Evolutionary conservation across 1,140 invertebrate genomes (phyloP).

Genomic region (Drosophila neocordata): DNA sequence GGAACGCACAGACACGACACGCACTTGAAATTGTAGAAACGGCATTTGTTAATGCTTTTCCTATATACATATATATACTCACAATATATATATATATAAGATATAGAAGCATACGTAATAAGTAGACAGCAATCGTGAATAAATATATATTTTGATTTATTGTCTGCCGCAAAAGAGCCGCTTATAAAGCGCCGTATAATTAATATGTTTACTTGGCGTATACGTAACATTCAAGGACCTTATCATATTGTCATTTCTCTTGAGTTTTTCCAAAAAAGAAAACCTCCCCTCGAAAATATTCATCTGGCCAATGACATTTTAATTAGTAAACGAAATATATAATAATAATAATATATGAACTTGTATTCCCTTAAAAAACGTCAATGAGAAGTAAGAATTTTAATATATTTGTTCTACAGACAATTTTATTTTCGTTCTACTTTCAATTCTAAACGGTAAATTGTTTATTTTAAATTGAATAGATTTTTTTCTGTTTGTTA

Average conservation of each 20-base stretch:
- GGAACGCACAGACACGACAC: conserved; percentile 25
- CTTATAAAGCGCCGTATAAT: conserved; percentile 49
- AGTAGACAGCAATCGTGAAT: conserved; percentile 53
- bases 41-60: conserved; percentile 44
- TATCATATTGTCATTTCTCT: not conserved
- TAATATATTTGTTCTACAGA: too few relatives aligned
- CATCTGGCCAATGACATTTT: not conserved
- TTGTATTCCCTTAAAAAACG: too few relatives aligned
- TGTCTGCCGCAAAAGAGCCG: conserved; percentile 44
- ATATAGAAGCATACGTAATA: not conserved
- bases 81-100: not conserved
- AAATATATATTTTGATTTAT: conserved; percentile 64
- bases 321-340: too few relatives aligned
- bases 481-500: not conserved
- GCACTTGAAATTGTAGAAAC: conserved; percentile 24
- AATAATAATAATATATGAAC: too few relatives aligned
- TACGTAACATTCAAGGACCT: conserved; percentile 38
- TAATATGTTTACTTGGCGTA: conserved; percentile 56
- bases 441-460: too few relatives aligned
- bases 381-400: too few relatives aligned
- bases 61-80: conserved; percentile 14
- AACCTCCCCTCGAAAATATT: too few relatives aligned
- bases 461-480: too few relatives aligned
- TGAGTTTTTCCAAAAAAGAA: not conserved
- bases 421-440: too few relatives aligned